A percentile compares a stretch with the other conserved stretches of the same genome.
Conservation (phyloP, 1,140 invertebrate genomes). For the Drosophila willistoni region DNA sequence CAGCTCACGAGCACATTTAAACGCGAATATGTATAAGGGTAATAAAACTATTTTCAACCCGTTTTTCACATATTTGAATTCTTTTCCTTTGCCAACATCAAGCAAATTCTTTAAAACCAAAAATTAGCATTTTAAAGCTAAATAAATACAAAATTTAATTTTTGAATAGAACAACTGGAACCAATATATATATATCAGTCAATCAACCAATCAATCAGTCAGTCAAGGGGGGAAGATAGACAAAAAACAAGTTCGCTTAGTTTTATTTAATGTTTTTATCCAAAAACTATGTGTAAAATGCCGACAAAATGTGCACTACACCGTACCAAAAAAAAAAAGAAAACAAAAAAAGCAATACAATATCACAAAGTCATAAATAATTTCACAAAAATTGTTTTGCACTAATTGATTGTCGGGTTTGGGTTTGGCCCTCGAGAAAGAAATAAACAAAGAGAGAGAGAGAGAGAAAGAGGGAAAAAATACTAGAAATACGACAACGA, state of each 20-base stretch:
- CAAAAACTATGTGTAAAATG: conserved; percentile 41
- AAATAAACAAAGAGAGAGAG: background rate
- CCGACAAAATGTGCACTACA: conserved; percentile 37
- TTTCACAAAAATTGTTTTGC: conserved; percentile 36
- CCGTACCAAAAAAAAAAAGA: conserved; percentile 11
- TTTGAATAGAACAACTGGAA: conserved; percentile 25
- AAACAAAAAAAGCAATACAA: background rate
- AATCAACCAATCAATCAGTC: conserved; percentile 40
- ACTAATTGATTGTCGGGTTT: conserved; percentile 62
- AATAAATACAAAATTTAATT: conserved; percentile 37
- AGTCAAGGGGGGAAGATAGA: conserved; percentile 26
- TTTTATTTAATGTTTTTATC: background rate
- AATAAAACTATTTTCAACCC: too few relatives aligned
- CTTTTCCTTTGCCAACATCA: too few relatives aligned
- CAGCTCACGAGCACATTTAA: too few relatives aligned
- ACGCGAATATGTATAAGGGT: too few relatives aligned
- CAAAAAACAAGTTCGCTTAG: conserved; percentile 49
- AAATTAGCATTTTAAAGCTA: conserved; percentile 72
- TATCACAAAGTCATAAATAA: conserved; percentile 12
- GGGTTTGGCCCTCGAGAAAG: conserved; percentile 4
- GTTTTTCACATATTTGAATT: conserved; percentile 19
- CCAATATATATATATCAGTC: conserved; percentile 15
- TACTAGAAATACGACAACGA: background rate
- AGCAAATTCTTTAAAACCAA: background rate
- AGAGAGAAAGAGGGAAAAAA: conserved; percentile 10